Conservation (phyloP, 2,113 vertebrate genomes). For the Pelusios castaneus region DNA sequence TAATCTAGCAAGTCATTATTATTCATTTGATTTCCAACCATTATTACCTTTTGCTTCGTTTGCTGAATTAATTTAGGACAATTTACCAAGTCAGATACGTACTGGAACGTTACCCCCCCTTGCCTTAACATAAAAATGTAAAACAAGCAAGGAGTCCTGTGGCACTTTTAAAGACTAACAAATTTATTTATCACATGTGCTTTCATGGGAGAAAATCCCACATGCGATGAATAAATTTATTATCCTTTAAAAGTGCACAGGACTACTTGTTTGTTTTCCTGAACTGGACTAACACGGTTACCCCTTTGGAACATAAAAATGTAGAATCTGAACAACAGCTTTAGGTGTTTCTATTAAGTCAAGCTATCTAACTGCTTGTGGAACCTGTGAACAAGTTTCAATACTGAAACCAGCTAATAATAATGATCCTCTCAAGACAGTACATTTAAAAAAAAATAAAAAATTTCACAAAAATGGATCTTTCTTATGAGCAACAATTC, state of each 20-base stretch:
- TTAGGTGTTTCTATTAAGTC: not conserved
- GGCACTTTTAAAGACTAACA: too few relatives aligned
- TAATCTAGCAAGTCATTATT: not conserved
- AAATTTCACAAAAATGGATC: too few relatives aligned
- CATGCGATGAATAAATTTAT: too few relatives aligned
- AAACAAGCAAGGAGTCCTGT: too few relatives aligned
- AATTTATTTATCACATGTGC: too few relatives aligned
- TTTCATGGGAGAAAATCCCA: too few relatives aligned
- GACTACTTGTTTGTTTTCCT: too few relatives aligned
- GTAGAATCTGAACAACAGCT: not conserved
- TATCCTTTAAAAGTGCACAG: too few relatives aligned
- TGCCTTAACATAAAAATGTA: not conserved
- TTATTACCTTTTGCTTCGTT: not conserved
- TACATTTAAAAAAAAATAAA: not conserved
- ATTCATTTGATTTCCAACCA: not conserved
- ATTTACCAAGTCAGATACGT: not conserved
- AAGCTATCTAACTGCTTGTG: not conserved
- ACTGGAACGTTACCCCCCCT: not conserved
- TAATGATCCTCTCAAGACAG: not conserved
- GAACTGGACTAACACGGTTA: too few relatives aligned
- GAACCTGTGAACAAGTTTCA: not conserved
- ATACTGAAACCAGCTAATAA: not conserved
- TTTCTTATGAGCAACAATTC: not conserved
- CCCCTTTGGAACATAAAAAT: not conserved
- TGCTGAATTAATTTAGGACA: not conserved